A percentile compares a stretch with the other conserved stretches of the same genome.
Evolutionary conservation across 1,140 invertebrate species (phyloP).

Genomic region (Physella acuta): DNA sequence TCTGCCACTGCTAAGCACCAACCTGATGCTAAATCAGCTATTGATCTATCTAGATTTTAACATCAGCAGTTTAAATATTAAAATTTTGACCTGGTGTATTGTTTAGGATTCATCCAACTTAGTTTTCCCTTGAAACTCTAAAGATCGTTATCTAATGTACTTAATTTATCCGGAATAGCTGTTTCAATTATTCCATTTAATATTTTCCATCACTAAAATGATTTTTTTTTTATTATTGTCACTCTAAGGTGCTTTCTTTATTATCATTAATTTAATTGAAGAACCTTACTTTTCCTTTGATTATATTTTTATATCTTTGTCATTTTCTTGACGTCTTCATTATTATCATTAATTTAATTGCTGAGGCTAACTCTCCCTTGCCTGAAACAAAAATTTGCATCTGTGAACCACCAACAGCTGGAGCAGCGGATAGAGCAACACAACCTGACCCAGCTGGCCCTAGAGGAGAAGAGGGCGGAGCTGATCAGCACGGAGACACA

Average conservation of each 20-base stretch:
- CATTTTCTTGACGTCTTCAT: not conserved
- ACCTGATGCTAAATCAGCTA: too few relatives aligned
- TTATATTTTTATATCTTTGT: not conserved
- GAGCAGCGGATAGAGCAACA: conserved; percentile 54
- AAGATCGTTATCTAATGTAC: too few relatives aligned
- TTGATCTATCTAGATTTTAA: too few relatives aligned
- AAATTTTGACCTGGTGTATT: too few relatives aligned
- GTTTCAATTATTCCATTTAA: too few relatives aligned
- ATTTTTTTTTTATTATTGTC: not conserved
- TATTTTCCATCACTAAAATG: too few relatives aligned
- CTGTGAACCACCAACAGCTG: conserved; percentile 38
- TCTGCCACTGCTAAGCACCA: too few relatives aligned
- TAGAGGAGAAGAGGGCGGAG: conserved; percentile 55
- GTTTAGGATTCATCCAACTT: too few relatives aligned
- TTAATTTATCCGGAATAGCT: too few relatives aligned
- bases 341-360: not conserved
- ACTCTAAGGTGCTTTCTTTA: not conserved
- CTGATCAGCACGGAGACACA: conserved; percentile 46
- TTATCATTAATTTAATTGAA: not conserved
- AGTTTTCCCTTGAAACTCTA: too few relatives aligned
- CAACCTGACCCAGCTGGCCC: conserved; percentile 47
- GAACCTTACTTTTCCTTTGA: not conserved
- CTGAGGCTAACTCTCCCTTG: not conserved
- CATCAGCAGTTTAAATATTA: too few relatives aligned
- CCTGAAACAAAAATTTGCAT: not conserved